Evolutionary conservation across 2,888 invertebrate species (phyloP).

Genomic region (Cryptophagus acutangulus): DNA sequence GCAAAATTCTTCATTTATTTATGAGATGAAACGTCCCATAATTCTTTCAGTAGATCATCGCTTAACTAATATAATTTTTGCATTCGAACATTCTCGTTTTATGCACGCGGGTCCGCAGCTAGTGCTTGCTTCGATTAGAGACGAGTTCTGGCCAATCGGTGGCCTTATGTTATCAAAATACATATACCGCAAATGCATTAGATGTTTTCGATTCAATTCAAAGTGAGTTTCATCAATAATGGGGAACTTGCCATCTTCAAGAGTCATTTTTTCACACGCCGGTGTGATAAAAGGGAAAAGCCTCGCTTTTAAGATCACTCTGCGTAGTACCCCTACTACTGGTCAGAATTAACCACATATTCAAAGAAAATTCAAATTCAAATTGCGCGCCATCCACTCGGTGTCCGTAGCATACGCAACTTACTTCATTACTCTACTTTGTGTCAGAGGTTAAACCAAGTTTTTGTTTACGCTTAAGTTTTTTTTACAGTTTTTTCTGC

Average conservation of each 20-base stretch:
- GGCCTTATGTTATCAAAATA: not conserved
- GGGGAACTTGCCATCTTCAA: constrained; percentile 15
- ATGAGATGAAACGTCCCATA: constrained; percentile 5
- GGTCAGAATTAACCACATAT: too few relatives aligned
- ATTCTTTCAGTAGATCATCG: constrained; percentile 2
- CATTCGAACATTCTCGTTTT: constrained; percentile 5
- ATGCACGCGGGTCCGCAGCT: constrained; percentile 4
- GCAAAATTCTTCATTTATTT: not conserved
- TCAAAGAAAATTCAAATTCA: too few relatives aligned
- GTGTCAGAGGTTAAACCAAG: too few relatives aligned
- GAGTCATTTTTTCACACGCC: too few relatives aligned
- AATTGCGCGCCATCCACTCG: too few relatives aligned
- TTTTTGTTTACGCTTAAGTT: too few relatives aligned
- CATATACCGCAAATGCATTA: constrained; percentile 4
- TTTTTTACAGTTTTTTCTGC: too few relatives aligned
- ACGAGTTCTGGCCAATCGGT: constrained; percentile 4
- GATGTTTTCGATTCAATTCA: constrained; percentile 4
- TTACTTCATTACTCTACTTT: too few relatives aligned
- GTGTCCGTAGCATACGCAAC: too few relatives aligned
- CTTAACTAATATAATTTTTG: constrained; percentile 5
- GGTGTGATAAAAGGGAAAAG: too few relatives aligned
- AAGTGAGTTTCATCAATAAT: constrained; percentile 3
- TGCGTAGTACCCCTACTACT: too few relatives aligned
- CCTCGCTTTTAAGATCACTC: too few relatives aligned
- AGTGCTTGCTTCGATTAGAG: not conserved